Percentiles rank a stretch among this genome's conserved stretches.
Conservation (phyloP, 1,140 invertebrate species). For the Vanessa atalanta region DNA sequence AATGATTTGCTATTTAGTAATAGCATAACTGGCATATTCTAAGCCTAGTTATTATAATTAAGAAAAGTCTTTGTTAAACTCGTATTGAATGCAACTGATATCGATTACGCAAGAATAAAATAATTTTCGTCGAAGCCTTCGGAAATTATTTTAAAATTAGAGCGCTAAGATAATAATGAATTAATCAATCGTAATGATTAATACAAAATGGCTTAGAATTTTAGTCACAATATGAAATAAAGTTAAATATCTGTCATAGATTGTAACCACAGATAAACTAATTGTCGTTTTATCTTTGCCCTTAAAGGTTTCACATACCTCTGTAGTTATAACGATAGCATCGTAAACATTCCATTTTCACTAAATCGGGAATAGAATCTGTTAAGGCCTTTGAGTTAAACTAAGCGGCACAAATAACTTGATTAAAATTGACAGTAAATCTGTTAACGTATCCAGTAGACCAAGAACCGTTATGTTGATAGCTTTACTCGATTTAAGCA, state of each 20-base stretch:
- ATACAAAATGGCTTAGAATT: background rate
- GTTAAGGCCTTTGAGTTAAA: slow-evolving; percentile 35
- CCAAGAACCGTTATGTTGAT: slow-evolving; percentile 36
- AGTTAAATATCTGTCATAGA: slow-evolving; percentile 5
- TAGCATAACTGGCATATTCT: background rate
- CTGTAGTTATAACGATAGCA: slow-evolving; percentile 26
- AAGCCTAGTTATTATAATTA: background rate
- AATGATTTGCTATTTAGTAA: background rate
- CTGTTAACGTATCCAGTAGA: slow-evolving; percentile 40
- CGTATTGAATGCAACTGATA: background rate
- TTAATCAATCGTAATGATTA: background rate
- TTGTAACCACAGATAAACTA: slow-evolving; percentile 8
- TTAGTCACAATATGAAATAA: slow-evolving; percentile 6
- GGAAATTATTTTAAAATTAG: background rate
- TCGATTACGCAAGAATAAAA: background rate
- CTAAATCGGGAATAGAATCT: slow-evolving; percentile 38
- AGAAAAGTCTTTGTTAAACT: background rate
- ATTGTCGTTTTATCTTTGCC: slow-evolving; percentile 22
- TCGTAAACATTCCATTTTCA: slow-evolving; percentile 40
- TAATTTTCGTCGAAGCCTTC: background rate
- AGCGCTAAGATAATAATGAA: background rate
- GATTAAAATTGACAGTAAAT: slow-evolving; percentile 48
- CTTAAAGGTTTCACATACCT: slow-evolving; percentile 27
- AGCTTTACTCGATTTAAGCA: slow-evolving; percentile 27
- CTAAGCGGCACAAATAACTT: slow-evolving; percentile 41